Percentiles rank a stretch among this genome's conserved stretches.
Conservation (phyloP, 1,140 invertebrate species). For the Drosophila miranda region DNA sequence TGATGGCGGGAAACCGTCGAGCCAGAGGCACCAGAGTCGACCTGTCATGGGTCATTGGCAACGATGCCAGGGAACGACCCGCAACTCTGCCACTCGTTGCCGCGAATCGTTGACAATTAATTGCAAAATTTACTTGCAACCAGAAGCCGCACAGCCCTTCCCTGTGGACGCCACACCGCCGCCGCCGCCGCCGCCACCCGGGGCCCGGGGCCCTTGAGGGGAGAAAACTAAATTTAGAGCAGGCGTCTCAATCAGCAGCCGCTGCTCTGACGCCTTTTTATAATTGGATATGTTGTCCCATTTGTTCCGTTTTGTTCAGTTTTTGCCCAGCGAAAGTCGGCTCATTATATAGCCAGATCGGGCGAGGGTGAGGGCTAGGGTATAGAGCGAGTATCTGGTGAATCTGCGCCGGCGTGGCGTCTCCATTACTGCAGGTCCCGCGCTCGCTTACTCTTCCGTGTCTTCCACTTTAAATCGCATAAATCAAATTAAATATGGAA, state of each 20-base stretch:
- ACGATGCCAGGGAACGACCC: constrained; percentile 20
- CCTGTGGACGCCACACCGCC: background rate
- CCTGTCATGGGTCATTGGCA: constrained; percentile 75
- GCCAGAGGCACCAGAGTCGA: constrained; percentile 27
- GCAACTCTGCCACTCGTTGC: constrained; percentile 9
- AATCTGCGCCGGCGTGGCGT: constrained; percentile 45
- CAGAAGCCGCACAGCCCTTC: constrained; percentile 12
- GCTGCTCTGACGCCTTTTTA: constrained; percentile 68
- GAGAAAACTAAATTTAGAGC: constrained; percentile 69
- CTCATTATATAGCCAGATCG: constrained; percentile 42
- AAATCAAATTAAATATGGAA: constrained; percentile 56
- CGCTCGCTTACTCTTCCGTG: background rate
- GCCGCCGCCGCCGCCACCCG: background rate
- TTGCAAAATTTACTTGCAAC: constrained; percentile 33
- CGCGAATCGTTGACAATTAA: constrained; percentile 41
- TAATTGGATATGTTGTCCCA: constrained; percentile 69
- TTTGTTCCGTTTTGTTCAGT: constrained; percentile 42
- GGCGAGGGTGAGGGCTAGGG: background rate
- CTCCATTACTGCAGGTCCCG: constrained; percentile 4
- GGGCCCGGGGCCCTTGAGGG: constrained; percentile 18
- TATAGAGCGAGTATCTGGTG: background rate
- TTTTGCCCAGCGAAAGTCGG: constrained; percentile 26
- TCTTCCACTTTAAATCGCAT: constrained; percentile 63
- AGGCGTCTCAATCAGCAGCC: constrained; percentile 72
- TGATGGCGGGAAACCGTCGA: constrained; percentile 30